Base-by-base conservation (phyloP, 2,113 vertebrate genomes). In the Esox niger region DNA sequence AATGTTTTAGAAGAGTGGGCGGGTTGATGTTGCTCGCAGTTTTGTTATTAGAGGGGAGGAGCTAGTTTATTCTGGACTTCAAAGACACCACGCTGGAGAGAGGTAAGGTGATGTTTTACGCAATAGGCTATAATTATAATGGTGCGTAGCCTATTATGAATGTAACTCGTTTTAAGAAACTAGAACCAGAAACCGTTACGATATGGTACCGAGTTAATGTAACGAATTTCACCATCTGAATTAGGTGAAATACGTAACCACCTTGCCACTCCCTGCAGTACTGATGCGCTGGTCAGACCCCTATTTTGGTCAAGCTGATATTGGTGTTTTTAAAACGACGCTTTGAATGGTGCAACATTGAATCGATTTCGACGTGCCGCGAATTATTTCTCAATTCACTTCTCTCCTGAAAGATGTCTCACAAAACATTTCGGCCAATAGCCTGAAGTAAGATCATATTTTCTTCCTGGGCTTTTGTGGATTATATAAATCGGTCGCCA, bases 201-300 rank as follows among this genome's bases (percentile, higher is more conserved):
- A 43, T 17, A 15, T 43, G 17, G 38, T 15, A 17, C 38, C 11
- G 38, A 15, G 17, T 43, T 10, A 43, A 43, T 43, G 38, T 43
- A 43, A 43, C 13, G 38, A 4, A 7, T 17, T 43, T 43, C 2
- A 13, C 15, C 8, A n/a, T 21, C 17, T 26, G 25, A 57, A 57
- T 27, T 3, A 15, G 10, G 11, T 15, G 4, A 73, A 75, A 77
- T 47, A 70, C 71, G 66, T 66, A 58, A 85, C 83, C 84, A 84
- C 79, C 84, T 84, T 90, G 91, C 91, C 91, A 91, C 91, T 92
- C 91, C 91, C 90, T 92, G 88, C 81, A 84, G 88, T 66, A 77
- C 68, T 85, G 84, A 85, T 87, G 80, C 80, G 74, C 78, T 77
- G 70, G 21, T 62, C 81, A 78, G 74, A 82, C 71, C 77, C 56